A percentile compares a stretch with the other conserved stretches of the same genome.
Evolutionary conservation across 1,140 invertebrate species (phyloP).

Genomic region (Mya arenaria): DNA sequence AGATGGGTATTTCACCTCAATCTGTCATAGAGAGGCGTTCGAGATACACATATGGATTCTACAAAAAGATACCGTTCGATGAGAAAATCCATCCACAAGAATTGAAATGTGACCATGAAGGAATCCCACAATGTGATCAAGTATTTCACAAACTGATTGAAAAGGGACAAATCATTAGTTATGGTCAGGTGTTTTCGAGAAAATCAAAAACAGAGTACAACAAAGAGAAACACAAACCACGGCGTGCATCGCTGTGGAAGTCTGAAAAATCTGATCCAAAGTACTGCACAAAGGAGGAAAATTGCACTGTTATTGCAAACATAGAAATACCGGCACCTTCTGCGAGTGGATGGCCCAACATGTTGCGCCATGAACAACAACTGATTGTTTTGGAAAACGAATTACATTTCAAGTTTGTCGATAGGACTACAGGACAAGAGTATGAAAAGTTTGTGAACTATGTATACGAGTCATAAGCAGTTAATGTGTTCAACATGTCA

Average conservation of each 20-base stretch:
- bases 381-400: not conserved
- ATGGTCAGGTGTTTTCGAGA: not conserved
- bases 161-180: not conserved
- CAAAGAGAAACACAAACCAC: not conserved
- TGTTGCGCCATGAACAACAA: not conserved
- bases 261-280: not conserved
- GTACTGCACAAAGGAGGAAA: not conserved
- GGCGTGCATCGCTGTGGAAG: not conserved
- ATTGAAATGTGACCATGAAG: not conserved
- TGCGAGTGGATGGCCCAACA: not conserved
- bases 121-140: not conserved
- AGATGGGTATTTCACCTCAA: not conserved
- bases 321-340: not conserved
- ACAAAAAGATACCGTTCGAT: not conserved
- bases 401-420: not conserved
- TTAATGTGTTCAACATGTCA: no score
- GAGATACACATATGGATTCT: not conserved
- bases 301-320: not conserved
- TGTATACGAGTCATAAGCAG: no score
- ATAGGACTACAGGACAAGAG: not conserved
- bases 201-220: not conserved
- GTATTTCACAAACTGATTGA: constrained; percentile 14
- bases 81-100: not conserved
- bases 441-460: not conserved
- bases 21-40: not conserved